These are phyloP conservation scores for Sebastes melanostomus DNA, from an alignment of 2,797 vertebrate species.

Conservation along the genomic window DNA sequence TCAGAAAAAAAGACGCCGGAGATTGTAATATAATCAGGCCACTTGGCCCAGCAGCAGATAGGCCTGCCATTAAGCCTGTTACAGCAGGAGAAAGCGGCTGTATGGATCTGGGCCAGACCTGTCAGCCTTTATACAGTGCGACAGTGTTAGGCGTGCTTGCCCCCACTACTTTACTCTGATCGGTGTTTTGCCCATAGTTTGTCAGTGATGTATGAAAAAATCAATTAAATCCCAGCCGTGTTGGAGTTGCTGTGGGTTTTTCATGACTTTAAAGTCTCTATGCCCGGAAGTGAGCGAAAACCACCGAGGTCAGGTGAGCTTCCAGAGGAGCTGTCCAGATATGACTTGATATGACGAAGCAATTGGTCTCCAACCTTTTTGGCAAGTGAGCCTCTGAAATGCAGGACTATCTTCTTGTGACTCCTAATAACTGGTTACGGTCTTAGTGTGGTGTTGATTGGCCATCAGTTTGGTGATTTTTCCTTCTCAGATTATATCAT, in stretches of 20 bases:
- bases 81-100: conserved; percentile 43
- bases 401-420: too few relatives aligned
- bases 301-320: conserved; percentile 46
- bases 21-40: conserved; percentile 64
- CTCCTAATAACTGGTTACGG: neutral
- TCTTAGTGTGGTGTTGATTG: accelerated
- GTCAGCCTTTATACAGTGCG: conserved; percentile 61
- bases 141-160: conserved; percentile 73
- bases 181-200: conserved; percentile 80
- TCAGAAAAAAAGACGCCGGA: conserved; percentile 35
- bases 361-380: neutral
- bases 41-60: conserved; percentile 49
- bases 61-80: conserved; percentile 38
- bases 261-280: conserved; percentile 59
- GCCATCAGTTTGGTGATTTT: neutral
- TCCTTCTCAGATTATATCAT: neutral
- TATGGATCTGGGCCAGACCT: conserved; percentile 62
- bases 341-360: neutral
- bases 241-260: conserved; percentile 87
- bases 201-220: conserved; percentile 95
- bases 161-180: conserved; percentile 59
- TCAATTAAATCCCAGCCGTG: conserved; percentile 88
- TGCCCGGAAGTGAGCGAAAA: conserved; percentile 45
- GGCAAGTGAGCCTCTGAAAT: neutral
- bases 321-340: neutral